These are phyloP conservation scores for Choristoneura fumiferana DNA, from an alignment of 1,140 invertebrate species.

Conservation along the genomic window DNA sequence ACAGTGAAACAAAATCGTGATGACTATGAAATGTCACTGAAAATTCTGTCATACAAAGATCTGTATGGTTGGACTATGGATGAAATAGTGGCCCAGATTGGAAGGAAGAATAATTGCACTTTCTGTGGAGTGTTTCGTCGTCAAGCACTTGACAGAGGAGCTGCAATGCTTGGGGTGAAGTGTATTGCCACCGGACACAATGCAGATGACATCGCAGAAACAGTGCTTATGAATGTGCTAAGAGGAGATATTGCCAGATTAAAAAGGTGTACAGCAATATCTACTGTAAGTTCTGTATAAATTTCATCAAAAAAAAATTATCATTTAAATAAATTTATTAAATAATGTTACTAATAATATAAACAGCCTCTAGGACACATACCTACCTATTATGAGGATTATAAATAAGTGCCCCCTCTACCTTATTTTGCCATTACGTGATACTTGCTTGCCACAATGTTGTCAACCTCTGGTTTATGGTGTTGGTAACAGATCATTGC, in stretches of 20 bases:
- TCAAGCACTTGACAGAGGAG: conserved; percentile 97
- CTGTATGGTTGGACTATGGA: conserved; percentile 99
- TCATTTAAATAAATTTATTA: no score
- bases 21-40: conserved; percentile 96
- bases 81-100: conserved; percentile 96
- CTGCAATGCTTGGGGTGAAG: conserved; percentile 90
- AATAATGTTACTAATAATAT: no score
- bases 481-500: no score
- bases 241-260: conserved; percentile 97
- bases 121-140: conserved; percentile 98
- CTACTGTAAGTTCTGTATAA: conserved; percentile 82
- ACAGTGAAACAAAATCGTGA: conserved; percentile 96
- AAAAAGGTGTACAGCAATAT: conserved; percentile 93
- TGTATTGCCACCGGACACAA: conserved; percentile 99
- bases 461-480: no score
- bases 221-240: conserved; percentile 98
- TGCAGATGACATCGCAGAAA: conserved; percentile 99
- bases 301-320: conserved; percentile 15
- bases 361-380: no score
- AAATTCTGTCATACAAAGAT: conserved; percentile 98
- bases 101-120: conserved; percentile 98
- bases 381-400: no score
- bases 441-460: no score
- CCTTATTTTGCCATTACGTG: no score
- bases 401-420: no score